Percentiles rank a stretch among this genome's conserved stretches.
These are phyloP conservation scores for Criorhina ranunculi DNA, from an alignment of 2,888 invertebrate species.

Conservation along the genomic window DNA sequence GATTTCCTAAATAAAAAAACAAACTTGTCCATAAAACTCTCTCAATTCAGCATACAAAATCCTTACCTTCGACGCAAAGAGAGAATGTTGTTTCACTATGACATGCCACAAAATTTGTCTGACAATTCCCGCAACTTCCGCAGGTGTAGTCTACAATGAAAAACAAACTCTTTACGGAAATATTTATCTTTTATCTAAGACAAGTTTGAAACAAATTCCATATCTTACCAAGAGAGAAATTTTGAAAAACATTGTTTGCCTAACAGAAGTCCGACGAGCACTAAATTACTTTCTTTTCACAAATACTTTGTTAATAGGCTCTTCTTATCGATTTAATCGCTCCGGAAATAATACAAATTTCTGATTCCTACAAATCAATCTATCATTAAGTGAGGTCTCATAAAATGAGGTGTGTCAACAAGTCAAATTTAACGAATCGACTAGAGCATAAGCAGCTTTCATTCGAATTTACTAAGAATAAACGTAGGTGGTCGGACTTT, in stretches of 20 bases:
- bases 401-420: background rate
- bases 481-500: too few relatives aligned
- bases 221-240: slow-evolving; percentile 24
- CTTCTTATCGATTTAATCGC: slow-evolving; percentile 6
- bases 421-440: background rate
- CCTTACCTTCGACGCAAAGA: slow-evolving; percentile 51
- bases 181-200: background rate
- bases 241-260: slow-evolving; percentile 24
- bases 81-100: slow-evolving; percentile 41
- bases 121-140: slow-evolving; percentile 34
- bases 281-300: background rate
- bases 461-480: too few relatives aligned
- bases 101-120: slow-evolving; percentile 41
- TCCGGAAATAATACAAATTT: background rate
- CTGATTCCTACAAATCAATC: background rate
- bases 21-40: background rate
- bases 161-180: slow-evolving; percentile 8
- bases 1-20: background rate
- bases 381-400: background rate
- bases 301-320: background rate
- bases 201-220: background rate
- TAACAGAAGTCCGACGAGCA: background rate
- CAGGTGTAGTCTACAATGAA: slow-evolving; percentile 21
- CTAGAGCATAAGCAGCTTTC: too few relatives aligned
- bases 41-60: background rate